Evolutionary conservation across 2,113 vertebrate species (phyloP).

Genomic region (Panurus biarmicus): DNA sequence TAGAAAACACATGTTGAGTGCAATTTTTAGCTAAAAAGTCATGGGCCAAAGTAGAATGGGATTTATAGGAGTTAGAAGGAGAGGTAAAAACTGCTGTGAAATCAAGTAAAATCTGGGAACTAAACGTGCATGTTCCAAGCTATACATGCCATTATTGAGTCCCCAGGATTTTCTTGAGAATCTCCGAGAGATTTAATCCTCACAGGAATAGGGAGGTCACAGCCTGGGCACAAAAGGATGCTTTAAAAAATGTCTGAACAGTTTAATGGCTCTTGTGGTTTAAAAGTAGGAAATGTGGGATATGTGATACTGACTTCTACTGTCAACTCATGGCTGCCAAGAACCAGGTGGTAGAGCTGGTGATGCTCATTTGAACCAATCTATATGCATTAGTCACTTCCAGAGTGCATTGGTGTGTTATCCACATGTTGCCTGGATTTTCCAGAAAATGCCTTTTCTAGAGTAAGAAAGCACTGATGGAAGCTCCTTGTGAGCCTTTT

Average conservation of each 20-base stretch:
- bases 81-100: neutral
- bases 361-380: neutral
- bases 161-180: too few species aligned
- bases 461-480: neutral
- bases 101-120: neutral
- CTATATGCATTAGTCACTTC: neutral
- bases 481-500: neutral
- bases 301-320: neutral
- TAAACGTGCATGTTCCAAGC: fast-evolving
- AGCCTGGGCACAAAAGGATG: neutral
- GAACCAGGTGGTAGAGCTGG: neutral
- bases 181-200: neutral
- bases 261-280: neutral
- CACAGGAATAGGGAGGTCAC: neutral
- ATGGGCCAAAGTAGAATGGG: neutral
- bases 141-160: neutral
- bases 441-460: neutral
- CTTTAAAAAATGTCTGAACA: neutral
- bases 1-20: neutral
- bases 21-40: neutral
- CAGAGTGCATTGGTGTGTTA: neutral
- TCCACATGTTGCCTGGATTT: fast-evolving
- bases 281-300: neutral
- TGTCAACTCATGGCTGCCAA: neutral
- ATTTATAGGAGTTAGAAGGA: neutral